Percentiles rank a stretch among this genome's conserved stretches.
Conservation (phyloP, 2,113 vertebrate genomes). For the Rhombomys opimus region DNA sequence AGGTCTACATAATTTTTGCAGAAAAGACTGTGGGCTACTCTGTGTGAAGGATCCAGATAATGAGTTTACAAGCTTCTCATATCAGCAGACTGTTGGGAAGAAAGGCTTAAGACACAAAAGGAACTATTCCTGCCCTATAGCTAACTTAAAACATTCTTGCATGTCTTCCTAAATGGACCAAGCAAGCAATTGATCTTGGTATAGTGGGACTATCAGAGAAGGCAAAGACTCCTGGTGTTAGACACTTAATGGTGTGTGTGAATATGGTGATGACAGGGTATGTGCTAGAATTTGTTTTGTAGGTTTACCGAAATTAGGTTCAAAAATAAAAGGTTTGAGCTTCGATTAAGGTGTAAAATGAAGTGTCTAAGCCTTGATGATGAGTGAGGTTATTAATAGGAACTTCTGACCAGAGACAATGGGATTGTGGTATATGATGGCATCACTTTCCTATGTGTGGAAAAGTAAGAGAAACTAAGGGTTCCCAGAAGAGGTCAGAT, state of each 20-base stretch:
- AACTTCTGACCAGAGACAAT: not conserved
- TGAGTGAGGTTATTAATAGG: not conserved
- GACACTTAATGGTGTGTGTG: not conserved
- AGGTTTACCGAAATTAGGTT: not conserved
- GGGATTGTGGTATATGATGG: not conserved
- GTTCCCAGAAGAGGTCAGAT: not conserved
- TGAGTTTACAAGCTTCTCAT: not conserved
- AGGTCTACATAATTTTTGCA: not conserved
- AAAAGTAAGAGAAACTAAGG: not conserved
- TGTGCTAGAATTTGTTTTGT: not conserved
- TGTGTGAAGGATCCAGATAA: not conserved
- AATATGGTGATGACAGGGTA: fast-evolving
- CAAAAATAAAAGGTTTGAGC: not conserved
- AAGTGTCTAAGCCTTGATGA: too few relatives aligned
- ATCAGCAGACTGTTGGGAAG: not conserved
- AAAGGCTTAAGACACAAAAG: not conserved
- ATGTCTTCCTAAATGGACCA: not conserved
- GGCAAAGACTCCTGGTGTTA: not conserved
- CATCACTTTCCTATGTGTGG: not conserved
- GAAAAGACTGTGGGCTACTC: not conserved
- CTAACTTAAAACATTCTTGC: not conserved
- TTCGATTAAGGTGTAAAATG: not conserved
- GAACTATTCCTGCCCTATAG: not conserved
- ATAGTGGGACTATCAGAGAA: not conserved
- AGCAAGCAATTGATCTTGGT: not conserved